Conservation (phyloP, 2,797 vertebrate species). For the Numenius phaeopus region DNA sequence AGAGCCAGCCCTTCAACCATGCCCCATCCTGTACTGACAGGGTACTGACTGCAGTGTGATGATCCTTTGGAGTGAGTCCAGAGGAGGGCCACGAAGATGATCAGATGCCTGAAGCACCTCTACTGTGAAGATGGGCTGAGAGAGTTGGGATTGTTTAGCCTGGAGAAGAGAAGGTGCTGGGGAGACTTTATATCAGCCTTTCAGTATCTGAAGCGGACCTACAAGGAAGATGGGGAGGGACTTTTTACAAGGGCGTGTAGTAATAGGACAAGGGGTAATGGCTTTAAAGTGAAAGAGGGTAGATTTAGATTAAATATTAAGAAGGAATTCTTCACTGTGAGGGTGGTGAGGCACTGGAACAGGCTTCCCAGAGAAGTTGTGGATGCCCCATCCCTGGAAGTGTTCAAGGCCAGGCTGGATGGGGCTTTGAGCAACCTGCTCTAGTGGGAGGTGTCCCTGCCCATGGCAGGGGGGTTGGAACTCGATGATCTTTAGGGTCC, state of each 20-base stretch:
- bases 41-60: neutral
- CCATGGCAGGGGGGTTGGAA: neutral
- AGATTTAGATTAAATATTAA: neutral
- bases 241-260: neutral
- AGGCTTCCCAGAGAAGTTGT: neutral
- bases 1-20: accelerated
- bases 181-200: neutral
- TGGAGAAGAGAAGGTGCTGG: neutral
- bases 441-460: neutral
- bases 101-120: neutral
- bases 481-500: neutral
- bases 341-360: neutral
- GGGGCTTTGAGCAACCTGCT: neutral
- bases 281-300: neutral
- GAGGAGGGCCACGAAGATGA: neutral
- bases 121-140: neutral
- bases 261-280: neutral
- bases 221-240: neutral
- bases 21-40: neutral
- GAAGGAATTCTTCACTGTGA: neutral
- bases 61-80: neutral
- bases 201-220: neutral
- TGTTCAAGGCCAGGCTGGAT: neutral
- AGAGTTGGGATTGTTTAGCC: neutral
- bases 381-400: neutral